Conservation (phyloP, 1,140 invertebrate species). For the Gonioctena quinquepunctata region DNA sequence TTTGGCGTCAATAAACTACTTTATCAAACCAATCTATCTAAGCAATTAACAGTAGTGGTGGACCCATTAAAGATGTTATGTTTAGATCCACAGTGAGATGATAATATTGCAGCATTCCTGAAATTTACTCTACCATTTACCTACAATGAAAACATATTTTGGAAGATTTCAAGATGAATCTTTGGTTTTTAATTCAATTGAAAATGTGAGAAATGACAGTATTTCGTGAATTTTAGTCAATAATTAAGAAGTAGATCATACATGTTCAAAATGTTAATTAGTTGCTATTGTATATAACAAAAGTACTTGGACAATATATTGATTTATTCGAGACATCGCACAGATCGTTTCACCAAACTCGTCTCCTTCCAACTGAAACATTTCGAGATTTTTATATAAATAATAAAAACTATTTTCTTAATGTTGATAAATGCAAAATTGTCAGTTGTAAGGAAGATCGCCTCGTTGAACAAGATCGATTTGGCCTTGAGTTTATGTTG, state of each 20-base stretch:
- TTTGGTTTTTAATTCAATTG: no score
- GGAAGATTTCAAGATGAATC: no score
- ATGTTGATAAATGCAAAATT: not conserved
- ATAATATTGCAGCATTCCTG: no score
- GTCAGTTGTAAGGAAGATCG: not conserved
- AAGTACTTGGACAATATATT: slow-evolving; percentile 27
- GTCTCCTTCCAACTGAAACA: slow-evolving; percentile 2
- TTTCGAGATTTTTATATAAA: not conserved
- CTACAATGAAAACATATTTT: no score
- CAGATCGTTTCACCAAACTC: slow-evolving; percentile 3
- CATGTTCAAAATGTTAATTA: slow-evolving; percentile 30
- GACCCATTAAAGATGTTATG: no score
- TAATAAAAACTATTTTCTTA: slow-evolving; percentile 1
- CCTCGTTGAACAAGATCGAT: slow-evolving; percentile 5
- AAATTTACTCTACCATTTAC: no score
- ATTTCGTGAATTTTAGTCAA: slow-evolving; percentile 28
- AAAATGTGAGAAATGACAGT: slow-evolving; percentile 6
- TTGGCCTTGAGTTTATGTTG: slow-evolving; percentile 14
- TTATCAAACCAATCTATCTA: no score
- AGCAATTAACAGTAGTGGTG: no score
- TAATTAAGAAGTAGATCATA: slow-evolving; percentile 23
- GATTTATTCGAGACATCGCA: not conserved
- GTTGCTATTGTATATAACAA: slow-evolving; percentile 26
- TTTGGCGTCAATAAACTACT: no score
- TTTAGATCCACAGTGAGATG: no score